Percentiles rank a stretch among this genome's conserved stretches.
Conservation (phyloP, 2,888 invertebrate species). For the Agrochola circellaris region DNA sequence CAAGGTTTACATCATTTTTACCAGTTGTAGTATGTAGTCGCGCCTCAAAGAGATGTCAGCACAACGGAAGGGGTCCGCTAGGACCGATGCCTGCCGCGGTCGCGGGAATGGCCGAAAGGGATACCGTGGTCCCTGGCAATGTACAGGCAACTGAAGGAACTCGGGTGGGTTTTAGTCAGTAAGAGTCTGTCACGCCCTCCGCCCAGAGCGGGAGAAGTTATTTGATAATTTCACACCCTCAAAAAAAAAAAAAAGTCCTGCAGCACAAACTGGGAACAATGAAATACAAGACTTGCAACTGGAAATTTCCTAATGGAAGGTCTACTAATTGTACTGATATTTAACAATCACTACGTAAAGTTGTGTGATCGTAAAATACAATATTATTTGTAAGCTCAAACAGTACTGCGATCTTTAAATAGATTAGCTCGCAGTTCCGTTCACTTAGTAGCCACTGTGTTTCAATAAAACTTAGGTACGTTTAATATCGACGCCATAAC, state of each 20-base stretch:
- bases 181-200: too few relatives aligned
- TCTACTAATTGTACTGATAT: not conserved
- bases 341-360: conserved; percentile 7
- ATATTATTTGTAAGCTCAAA: conserved; percentile 29
- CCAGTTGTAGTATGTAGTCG: not conserved
- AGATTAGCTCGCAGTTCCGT: conserved; percentile 28
- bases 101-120: too few relatives aligned
- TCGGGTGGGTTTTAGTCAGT: too few relatives aligned
- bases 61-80: too few relatives aligned
- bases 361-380: conserved; percentile 37
- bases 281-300: not conserved
- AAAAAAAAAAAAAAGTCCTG: too few relatives aligned
- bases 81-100: too few relatives aligned
- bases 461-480: conserved; percentile 35
- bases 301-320: not conserved
- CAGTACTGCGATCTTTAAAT: conserved; percentile 26
- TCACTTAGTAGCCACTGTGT: conserved; percentile 29
- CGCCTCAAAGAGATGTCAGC: too few relatives aligned
- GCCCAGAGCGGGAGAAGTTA: too few relatives aligned
- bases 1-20: not conserved
- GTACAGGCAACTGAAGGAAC: too few relatives aligned
- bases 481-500: conserved; percentile 19
- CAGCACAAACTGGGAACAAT: not conserved
- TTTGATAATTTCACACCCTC: too few relatives aligned
- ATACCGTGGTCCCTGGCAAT: too few relatives aligned